Percentiles rank a stretch among this genome's conserved stretches.
Conservation (phyloP, 2,888 invertebrate species). For the Drosophila quinaria region DNA sequence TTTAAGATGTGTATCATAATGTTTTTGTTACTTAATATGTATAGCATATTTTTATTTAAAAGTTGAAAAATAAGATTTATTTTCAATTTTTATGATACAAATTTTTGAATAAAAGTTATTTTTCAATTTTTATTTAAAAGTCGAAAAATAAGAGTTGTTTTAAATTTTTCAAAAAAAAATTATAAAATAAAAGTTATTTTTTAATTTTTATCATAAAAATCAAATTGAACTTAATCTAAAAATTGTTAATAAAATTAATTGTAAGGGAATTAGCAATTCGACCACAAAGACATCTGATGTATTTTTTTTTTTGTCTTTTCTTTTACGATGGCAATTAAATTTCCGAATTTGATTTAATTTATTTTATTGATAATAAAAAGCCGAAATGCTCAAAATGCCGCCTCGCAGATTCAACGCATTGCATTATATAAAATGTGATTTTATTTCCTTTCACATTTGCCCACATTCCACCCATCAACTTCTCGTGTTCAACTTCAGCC, state of each 20-base stretch:
- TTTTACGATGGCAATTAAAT: conserved; percentile 79
- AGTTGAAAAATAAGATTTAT: too few relatives aligned
- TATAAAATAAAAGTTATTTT: too few relatives aligned
- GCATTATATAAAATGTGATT: conserved; percentile 69
- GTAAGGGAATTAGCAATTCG: conserved; percentile 11
- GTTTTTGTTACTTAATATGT: neutral
- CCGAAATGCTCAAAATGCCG: conserved; percentile 47
- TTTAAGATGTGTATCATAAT: neutral
- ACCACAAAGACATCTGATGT: neutral
- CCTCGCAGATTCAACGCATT: conserved; percentile 39
- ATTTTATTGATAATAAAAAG: conserved; percentile 78
- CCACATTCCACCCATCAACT: neutral
- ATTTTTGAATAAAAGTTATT: too few relatives aligned
- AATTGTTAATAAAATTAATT: neutral
- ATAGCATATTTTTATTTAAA: too few relatives aligned
- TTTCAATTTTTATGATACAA: too few relatives aligned
- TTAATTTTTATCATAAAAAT: too few relatives aligned
- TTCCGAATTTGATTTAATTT: conserved; percentile 77
- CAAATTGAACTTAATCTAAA: too few relatives aligned
- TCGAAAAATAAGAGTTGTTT: too few relatives aligned
- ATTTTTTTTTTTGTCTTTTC: conserved; percentile 25
- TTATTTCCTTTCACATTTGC: conserved; percentile 53
- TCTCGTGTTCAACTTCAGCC: conserved; percentile 23
- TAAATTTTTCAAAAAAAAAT: too few relatives aligned
- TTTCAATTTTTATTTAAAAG: too few relatives aligned